These are phyloP conservation scores for Pseudocheirus occidentalis DNA, from an alignment of 2,797 vertebrate species.

Conservation along the genomic window DNA sequence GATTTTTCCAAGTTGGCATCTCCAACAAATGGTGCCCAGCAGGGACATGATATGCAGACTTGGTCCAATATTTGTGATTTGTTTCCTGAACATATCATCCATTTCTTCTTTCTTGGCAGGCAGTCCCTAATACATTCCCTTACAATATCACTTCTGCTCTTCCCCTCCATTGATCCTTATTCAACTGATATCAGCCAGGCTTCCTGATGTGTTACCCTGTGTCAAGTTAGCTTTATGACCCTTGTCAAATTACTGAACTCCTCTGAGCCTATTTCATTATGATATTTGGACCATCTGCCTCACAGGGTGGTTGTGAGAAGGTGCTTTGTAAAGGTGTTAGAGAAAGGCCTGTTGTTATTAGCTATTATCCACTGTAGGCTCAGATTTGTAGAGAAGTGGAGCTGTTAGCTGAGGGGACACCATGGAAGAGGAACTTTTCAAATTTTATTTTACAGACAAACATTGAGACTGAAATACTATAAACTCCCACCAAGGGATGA, in stretches of 20 bases:
- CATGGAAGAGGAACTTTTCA: not conserved
- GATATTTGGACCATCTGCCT: not conserved
- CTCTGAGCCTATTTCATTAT: not conserved
- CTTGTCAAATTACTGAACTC: not conserved
- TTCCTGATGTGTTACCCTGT: not conserved
- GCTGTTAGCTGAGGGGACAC: not conserved
- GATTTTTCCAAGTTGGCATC: too few relatives aligned
- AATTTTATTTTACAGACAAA: not conserved
- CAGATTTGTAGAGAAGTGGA: not conserved
- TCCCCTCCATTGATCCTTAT: not conserved
- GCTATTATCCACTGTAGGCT: not conserved
- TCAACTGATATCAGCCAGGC: not conserved
- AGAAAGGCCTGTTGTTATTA: too few relatives aligned
- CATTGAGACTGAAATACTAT: not conserved
- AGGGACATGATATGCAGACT: too few relatives aligned
- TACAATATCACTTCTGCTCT: not conserved
- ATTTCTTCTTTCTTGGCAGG: not conserved
- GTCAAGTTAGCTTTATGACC: not conserved
- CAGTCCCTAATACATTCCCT: not conserved
- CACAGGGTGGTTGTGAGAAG: not conserved
- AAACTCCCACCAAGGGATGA: not conserved
- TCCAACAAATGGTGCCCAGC: too few relatives aligned
- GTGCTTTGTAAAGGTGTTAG: not conserved
- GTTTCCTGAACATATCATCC: not conserved
- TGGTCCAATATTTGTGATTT: not conserved